phyloP scores from a whole-genome alignment of 2,113 vertebrate genomes.

The Coptodon bakossiorum region DNA sequence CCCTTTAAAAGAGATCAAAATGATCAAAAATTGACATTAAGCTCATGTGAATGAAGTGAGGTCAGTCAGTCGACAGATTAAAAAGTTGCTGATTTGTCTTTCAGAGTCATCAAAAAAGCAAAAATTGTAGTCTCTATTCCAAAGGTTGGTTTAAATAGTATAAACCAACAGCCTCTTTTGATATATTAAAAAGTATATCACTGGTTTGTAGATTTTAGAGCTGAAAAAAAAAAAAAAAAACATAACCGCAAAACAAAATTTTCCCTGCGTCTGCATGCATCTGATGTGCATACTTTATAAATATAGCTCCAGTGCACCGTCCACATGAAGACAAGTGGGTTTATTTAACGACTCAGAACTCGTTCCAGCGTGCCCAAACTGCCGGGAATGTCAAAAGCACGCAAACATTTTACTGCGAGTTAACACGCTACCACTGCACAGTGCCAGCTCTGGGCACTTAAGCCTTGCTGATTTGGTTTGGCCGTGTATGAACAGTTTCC shows the following conservation, averaged over 20 bases:
- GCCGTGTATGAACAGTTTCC: not conserved
- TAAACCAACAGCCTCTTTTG: not conserved
- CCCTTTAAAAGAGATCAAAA: not conserved
- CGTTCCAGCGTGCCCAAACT: not conserved
- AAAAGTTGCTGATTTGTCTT: not conserved
- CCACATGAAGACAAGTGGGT: not conserved
- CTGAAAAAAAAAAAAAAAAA: fast-evolving
- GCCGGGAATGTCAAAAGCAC: not conserved
- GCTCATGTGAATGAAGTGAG: not conserved
- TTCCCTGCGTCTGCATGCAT: not conserved
- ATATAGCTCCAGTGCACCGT: not conserved
- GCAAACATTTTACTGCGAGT: not conserved
- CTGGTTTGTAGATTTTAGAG: not conserved
- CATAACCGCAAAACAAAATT: not conserved
- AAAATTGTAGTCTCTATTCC: fast-evolving
- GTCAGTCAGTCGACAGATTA: fast-evolving
- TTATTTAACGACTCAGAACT: not conserved
- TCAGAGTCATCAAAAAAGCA: not conserved
- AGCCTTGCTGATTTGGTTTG: not conserved
- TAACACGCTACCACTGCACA: not conserved
- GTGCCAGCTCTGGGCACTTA: not conserved
- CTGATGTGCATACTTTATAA: not conserved
- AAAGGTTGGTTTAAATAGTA: not conserved
- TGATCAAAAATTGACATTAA: not conserved
- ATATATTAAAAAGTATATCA: not conserved